phyloP scores from a whole-genome alignment of 30 jellyfish, hydroid and myxozoan genomes.

The Chrysaora quinquecirrha region DNA sequence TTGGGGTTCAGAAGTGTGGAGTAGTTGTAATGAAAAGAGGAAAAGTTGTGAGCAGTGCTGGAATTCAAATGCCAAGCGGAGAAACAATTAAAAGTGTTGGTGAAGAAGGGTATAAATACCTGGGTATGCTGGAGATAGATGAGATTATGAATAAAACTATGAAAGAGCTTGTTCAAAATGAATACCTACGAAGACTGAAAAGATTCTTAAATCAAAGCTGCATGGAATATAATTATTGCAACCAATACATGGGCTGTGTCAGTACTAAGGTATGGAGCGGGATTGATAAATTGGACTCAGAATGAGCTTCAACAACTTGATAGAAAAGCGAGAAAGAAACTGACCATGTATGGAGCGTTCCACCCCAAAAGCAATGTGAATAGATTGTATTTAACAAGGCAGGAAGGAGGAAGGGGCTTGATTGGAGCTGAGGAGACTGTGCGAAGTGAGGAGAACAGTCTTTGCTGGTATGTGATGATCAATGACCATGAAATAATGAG shows the following conservation, averaged over 20 bases:
- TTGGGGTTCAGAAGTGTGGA: slow-evolving; percentile 34
- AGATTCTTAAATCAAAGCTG: slow-evolving; percentile 10
- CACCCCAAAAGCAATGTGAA: neutral
- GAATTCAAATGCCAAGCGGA: neutral
- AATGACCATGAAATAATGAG: no score
- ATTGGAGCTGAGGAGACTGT: neutral
- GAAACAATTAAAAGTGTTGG: neutral
- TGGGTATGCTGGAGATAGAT: slow-evolving; percentile 13
- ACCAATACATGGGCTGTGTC: slow-evolving; percentile 29
- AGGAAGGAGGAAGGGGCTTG: neutral
- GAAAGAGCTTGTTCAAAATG: no score
- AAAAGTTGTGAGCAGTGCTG: slow-evolving; percentile 1
- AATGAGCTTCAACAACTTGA: slow-evolving; percentile 22
- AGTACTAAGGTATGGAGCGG: slow-evolving; percentile 15
- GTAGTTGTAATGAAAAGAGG: slow-evolving; percentile 28
- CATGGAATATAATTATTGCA: slow-evolving; percentile 22
- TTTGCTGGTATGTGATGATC: no score
- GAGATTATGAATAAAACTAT: slow-evolving; percentile 11
- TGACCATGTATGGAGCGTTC: slow-evolving; percentile 19
- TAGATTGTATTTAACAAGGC: neutral
- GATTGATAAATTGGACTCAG: slow-evolving; percentile 9
- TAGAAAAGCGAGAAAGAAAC: slow-evolving; percentile 12
- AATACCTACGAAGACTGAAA: neutral
- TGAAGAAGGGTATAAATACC: no score
- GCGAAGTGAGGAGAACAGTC: no score